phyloP scores from a whole-genome alignment of 2,797 vertebrate species.

The Tapirus indicus region DNA sequence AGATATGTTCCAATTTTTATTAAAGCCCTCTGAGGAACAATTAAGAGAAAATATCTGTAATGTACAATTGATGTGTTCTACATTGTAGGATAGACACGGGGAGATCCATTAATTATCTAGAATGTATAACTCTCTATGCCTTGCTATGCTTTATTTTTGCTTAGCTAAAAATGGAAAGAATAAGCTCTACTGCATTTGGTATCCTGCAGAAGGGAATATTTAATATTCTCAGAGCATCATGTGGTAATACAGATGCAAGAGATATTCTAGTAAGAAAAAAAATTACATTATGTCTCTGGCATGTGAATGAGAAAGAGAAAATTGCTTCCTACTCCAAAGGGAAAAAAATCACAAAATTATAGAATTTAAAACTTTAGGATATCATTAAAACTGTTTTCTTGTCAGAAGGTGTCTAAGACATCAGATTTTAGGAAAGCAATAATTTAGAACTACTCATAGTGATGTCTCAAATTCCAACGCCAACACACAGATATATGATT shows the following conservation, averaged over 20 bases:
- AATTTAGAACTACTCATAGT: background rate
- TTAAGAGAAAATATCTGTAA: conserved; percentile 26
- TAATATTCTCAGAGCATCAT: conserved; percentile 36
- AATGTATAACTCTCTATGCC: background rate
- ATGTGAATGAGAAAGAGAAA: conserved; percentile 70
- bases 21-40: conserved; percentile 5
- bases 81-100: background rate
- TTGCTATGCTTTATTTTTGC: conserved; percentile 27
- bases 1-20: conserved; percentile 24
- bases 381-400: conserved; percentile 20
- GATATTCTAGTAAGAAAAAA: conserved; percentile 54
- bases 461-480: background rate
- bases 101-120: background rate
- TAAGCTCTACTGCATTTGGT: conserved; percentile 34
- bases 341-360: conserved; percentile 7
- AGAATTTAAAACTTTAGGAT: conserved; percentile 24
- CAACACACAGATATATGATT: background rate
- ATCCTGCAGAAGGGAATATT: conserved; percentile 30
- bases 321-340: conserved; percentile 38
- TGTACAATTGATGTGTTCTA: background rate
- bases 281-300: background rate
- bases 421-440: conserved; percentile 35
- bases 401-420: conserved; percentile 25
- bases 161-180: conserved; percentile 42
- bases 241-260: conserved; percentile 9